phyloP scores from a whole-genome alignment of 1,140 invertebrate species.

The Drosophila gunungcola region DNA sequence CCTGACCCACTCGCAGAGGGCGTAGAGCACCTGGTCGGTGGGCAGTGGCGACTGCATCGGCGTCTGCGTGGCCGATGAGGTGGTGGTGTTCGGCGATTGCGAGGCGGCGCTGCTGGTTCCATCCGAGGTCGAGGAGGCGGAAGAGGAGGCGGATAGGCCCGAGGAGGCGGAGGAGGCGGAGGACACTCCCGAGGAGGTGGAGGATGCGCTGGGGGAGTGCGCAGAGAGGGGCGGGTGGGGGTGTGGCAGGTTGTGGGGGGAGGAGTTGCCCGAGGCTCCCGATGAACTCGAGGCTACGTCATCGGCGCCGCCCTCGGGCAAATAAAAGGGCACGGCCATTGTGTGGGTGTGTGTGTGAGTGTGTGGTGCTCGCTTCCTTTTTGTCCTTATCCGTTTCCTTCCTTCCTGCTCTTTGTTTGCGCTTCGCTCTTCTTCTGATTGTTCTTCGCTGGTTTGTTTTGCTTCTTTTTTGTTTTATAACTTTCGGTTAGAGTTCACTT shows the following conservation, averaged over 20 bases:
- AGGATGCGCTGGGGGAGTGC: constrained; percentile 49
- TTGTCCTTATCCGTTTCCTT: constrained; percentile 33
- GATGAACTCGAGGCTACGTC: constrained; percentile 72
- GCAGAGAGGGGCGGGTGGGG: constrained; percentile 26
- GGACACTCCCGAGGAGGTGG: constrained; percentile 57
- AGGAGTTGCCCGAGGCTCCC: constrained; percentile 57
- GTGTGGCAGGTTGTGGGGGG: constrained; percentile 34
- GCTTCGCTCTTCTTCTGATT: constrained; percentile 37
- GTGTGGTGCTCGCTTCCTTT: constrained; percentile 29
- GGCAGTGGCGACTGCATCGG: constrained; percentile 81
- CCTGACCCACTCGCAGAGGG: constrained; percentile 74
- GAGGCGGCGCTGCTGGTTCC: constrained; percentile 76
- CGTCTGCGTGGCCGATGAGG: constrained; percentile 83
- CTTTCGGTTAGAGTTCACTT: constrained; percentile 58
- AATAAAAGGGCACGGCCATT: constrained; percentile 84
- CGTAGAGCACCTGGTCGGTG: constrained; percentile 75
- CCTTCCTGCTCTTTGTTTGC: constrained; percentile 36
- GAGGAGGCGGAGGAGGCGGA: constrained; percentile 63
- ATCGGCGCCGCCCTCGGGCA: constrained; percentile 79
- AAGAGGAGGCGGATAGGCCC: constrained; percentile 53
- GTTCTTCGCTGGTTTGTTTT: constrained; percentile 37
- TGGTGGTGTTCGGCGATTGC: constrained; percentile 80
- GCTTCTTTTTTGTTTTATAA: constrained; percentile 33
- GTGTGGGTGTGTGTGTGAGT: constrained; percentile 33
- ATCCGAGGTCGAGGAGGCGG: constrained; percentile 68